A percentile compares a stretch with the other conserved stretches of the same genome.
phyloP scores from a whole-genome alignment of 2,888 invertebrate species.

The Emmelina monodactyla region DNA sequence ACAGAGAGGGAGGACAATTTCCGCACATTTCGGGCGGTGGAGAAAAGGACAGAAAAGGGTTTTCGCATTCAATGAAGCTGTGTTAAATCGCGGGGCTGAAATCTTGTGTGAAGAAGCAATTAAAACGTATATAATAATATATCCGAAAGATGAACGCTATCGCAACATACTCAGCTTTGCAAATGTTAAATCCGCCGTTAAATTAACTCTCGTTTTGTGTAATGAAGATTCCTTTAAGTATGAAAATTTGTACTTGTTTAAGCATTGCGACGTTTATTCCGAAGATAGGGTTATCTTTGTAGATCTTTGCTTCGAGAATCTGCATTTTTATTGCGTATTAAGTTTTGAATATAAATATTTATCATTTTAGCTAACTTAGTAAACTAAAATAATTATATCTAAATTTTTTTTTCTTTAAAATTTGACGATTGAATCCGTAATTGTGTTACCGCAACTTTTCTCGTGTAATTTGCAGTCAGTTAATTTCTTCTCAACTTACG shows the following conservation, averaged over 20 bases:
- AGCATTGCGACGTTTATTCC: background rate
- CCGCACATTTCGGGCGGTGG: constrained; percentile 30
- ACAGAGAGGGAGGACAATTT: constrained; percentile 40
- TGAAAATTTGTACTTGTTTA: background rate
- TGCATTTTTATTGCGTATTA: too few species aligned
- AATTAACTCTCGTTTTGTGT: constrained; percentile 21
- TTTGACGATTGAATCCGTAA: too few species aligned
- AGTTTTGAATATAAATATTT: too few species aligned
- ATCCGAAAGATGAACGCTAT: constrained; percentile 40
- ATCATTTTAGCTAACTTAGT: too few species aligned
- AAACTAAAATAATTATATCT: too few species aligned
- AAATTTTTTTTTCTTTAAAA: too few species aligned
- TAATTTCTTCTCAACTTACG: too few species aligned
- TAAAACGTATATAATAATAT: constrained; percentile 44
- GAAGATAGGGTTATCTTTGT: too few species aligned
- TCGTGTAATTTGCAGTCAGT: too few species aligned
- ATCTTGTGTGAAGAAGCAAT: constrained; percentile 59
- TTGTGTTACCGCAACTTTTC: too few species aligned
- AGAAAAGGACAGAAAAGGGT: constrained; percentile 42
- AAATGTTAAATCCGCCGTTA: constrained; percentile 33
- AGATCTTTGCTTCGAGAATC: too few species aligned
- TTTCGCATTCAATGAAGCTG: constrained; percentile 38
- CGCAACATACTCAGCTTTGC: constrained; percentile 33
- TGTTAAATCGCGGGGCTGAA: constrained; percentile 36
- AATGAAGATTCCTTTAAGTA: background rate